phyloP scores from a whole-genome alignment of 2,888 invertebrate species.

The Rotaria socialis region DNA sequence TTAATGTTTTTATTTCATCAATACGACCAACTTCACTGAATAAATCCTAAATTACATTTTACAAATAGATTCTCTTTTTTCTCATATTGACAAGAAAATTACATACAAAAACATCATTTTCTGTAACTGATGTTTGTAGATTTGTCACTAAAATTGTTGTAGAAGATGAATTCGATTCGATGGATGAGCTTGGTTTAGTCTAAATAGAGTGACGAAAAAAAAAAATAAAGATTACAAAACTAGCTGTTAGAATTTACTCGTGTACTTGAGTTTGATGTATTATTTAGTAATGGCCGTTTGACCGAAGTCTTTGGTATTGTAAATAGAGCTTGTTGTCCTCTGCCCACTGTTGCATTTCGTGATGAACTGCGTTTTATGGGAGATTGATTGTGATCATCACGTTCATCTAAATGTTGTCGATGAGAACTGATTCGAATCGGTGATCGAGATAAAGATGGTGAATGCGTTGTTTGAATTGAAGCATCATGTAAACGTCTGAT shows the following conservation, averaged over 20 bases:
- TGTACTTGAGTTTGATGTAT: neutral
- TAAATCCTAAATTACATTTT: neutral
- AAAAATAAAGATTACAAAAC: neutral
- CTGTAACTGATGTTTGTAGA: constrained; percentile 2
- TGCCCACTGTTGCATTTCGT: neutral
- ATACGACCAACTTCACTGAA: constrained; percentile 20
- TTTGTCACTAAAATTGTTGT: neutral
- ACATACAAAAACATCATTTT: neutral
- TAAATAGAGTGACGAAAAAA: neutral
- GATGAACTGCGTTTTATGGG: neutral
- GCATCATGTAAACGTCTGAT: neutral
- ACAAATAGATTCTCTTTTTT: neutral
- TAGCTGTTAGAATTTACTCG: neutral
- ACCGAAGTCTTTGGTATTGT: neutral
- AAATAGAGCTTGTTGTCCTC: neutral
- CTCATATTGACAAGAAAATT: neutral
- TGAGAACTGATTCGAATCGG: neutral
- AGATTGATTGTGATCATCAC: neutral
- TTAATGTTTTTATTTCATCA: constrained; percentile 6
- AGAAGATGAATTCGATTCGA: neutral
- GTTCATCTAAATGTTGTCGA: neutral
- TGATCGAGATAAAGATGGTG: neutral
- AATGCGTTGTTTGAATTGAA: neutral
- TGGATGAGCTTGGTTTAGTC: neutral
- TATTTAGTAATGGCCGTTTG: neutral